Conservation (phyloP, 2,888 invertebrate species). For the Bimastos eiseni region DNA sequence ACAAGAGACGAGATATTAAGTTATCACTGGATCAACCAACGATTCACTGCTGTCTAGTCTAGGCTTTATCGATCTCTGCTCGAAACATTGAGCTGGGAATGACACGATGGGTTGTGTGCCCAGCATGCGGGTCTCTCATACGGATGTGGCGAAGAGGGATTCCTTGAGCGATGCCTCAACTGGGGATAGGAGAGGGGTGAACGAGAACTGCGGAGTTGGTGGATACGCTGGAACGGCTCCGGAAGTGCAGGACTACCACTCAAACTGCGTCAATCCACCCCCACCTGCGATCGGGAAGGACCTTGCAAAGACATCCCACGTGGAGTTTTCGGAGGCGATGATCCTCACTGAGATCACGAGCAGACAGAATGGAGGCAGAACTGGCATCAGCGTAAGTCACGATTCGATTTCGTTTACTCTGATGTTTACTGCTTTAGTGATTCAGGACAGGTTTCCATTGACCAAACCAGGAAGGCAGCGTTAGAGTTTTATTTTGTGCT, state of each 20-base stretch:
- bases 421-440: neutral
- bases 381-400: neutral
- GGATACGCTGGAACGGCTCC: neutral
- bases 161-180: neutral
- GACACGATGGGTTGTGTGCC: neutral
- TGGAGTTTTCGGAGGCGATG: neutral
- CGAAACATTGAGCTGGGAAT: neutral
- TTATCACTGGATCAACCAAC: neutral
- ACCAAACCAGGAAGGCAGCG: neutral
- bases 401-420: neutral
- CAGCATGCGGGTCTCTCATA: constrained; percentile 1
- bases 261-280: neutral
- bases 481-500: neutral
- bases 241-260: neutral
- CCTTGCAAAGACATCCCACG: neutral
- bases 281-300: neutral
- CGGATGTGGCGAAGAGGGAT: neutral
- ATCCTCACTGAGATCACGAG: neutral
- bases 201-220: neutral
- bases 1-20: neutral
- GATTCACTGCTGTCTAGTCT: neutral
- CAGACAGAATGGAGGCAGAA: neutral
- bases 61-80: neutral
- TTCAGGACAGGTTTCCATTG: neutral
- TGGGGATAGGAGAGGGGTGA: neutral